phyloP scores from a whole-genome alignment of 2,113 vertebrate species.

The cattle (Bos taurus) region ARS-UCD2.0 NC_037337.1:88922501-88923000 shows the following conservation, averaged over 20 bases:
- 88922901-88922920: not conserved
- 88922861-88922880: not conserved
- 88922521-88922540: not conserved
- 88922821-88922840: not conserved
- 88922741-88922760: not conserved
- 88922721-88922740: not conserved
- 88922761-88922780: not conserved
- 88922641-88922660: not conserved
- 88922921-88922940: not conserved
- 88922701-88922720: not conserved
- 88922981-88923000: not conserved
- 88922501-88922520: not conserved
- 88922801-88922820: not conserved
- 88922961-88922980: not conserved
- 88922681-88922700: not conserved
- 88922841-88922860: not conserved
- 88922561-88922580: not conserved
- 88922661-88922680: not conserved
- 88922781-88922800: not conserved
- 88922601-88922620: not conserved
- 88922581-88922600: not conserved
- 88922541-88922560: not conserved
- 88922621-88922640: not conserved
- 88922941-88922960: no score
- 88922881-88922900: not conserved